Conservation (phyloP, 2,113 vertebrate genomes). For the Hylia prasina region DNA sequence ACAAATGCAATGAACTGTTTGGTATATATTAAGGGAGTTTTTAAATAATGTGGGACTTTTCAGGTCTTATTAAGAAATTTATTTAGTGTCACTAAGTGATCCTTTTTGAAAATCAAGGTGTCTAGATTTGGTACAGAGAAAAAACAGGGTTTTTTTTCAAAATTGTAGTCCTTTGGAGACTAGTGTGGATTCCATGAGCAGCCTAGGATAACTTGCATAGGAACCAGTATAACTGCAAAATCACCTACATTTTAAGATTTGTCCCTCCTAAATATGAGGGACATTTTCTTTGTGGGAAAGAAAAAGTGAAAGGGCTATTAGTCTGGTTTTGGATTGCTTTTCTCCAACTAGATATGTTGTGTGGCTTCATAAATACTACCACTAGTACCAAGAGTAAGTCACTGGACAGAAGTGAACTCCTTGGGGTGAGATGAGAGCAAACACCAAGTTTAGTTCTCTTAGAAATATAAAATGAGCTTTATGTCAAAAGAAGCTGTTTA, state of each 20-base stretch:
- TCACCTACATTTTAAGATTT: background rate
- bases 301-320: background rate
- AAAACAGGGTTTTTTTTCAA: background rate
- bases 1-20: background rate
- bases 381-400: background rate
- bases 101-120: background rate
- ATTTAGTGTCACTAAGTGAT: background rate
- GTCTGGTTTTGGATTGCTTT: background rate
- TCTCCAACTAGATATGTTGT: background rate
- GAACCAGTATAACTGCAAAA: background rate
- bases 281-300: background rate
- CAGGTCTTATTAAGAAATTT: background rate
- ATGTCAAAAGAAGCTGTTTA: background rate
- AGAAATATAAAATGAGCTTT: background rate
- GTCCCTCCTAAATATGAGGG: background rate
- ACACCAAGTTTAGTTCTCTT: background rate
- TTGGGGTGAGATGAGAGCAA: background rate
- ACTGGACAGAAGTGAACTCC: background rate
- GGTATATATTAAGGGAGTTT: background rate
- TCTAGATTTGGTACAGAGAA: background rate
- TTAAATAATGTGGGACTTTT: background rate
- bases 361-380: background rate
- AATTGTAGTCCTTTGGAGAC: background rate
- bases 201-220: background rate
- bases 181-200: background rate